A percentile compares a stretch with the other conserved stretches of the same genome.
Conservation (phyloP, 1,140 invertebrate genomes). For the Drosophila sturtevanti region DNA sequence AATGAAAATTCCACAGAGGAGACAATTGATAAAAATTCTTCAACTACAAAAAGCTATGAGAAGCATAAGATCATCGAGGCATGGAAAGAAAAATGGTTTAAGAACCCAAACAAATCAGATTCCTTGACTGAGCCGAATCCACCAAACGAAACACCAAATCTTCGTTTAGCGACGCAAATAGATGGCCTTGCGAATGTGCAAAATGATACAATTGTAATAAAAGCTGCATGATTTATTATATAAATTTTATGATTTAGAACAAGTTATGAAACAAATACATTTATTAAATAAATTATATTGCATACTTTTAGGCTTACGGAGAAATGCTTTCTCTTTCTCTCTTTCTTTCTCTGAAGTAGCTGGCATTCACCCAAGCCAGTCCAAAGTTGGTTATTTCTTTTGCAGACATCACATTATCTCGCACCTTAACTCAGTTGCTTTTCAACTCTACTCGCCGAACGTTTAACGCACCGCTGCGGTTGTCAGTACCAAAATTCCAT, state of each 20-base stretch:
- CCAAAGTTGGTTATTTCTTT: constrained; percentile 60
- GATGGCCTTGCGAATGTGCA: not conserved
- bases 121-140: no score
- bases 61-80: not conserved
- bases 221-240: not conserved
- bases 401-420: not conserved
- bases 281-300: not conserved
- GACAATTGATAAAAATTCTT: not conserved
- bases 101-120: not conserved
- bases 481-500: not conserved
- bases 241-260: no score
- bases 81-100: constrained; percentile 10
- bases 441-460: constrained; percentile 57
- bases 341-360: constrained; percentile 18
- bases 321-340: constrained; percentile 9
- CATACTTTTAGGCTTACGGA: constrained; percentile 40
- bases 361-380: constrained; percentile 31
- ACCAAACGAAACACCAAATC: not conserved
- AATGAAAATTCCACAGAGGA: not conserved
- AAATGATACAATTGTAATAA: not conserved
- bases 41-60: not conserved
- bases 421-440: constrained; percentile 54
- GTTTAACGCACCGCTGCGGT: constrained; percentile 51
- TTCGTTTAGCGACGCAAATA: not conserved
- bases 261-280: not conserved